Evolutionary conservation across 2,888 invertebrate genomes (phyloP), one percentile per base, ranked within the genome.

Genomic region (Perithous albicinctus): DNA sequence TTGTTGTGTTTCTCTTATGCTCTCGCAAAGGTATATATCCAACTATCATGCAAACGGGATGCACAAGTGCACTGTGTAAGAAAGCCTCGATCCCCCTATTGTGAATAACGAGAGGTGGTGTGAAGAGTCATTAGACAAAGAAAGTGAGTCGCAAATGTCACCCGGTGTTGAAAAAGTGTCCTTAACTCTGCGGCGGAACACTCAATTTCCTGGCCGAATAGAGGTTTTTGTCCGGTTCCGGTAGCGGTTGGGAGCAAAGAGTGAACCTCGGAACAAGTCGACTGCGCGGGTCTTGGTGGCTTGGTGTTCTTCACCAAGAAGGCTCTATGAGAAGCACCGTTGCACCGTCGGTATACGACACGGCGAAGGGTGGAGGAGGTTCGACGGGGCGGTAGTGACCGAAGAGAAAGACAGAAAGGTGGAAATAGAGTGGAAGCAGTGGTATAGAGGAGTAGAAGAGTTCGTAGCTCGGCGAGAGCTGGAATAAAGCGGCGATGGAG

Each of bases 191-290:
- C 73, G 51, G 77, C 80, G 80, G 72, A 82, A 82, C 87, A 84
- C 86, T 89, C 90, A 89, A 91, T 91, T 91, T 90, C 85, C 87
- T 87, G 85, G 82, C 80, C 84, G 87, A 87, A 85, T 89, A 86
- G 86, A 84, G 86, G 56, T 78, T 84, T 80, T 83, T 83, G 78
- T 85, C 84, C 78, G 74, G 79, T 72, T 77, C 20, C 35, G 38
- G 26, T n/a, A 82, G 72, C 75, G 84, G 83, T 83, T 82, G 83
- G 79, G 84, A 78, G 84, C 70, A 87, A 88, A 88, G 66, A 66
- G 29, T 20, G 63, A 63, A 63, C 23, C 32, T 10, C 18, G 35
- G 35, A 63, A 23, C 38, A 10, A 38, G 38, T 63, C 63, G 41
- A 20, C 63, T 20, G n/a, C n/a, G n/a, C n/a, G 63, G 59, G 41